These are phyloP conservation scores for Acanthornis magna DNA, from an alignment of 2,797 vertebrate genomes.

Conservation along the genomic window DNA sequence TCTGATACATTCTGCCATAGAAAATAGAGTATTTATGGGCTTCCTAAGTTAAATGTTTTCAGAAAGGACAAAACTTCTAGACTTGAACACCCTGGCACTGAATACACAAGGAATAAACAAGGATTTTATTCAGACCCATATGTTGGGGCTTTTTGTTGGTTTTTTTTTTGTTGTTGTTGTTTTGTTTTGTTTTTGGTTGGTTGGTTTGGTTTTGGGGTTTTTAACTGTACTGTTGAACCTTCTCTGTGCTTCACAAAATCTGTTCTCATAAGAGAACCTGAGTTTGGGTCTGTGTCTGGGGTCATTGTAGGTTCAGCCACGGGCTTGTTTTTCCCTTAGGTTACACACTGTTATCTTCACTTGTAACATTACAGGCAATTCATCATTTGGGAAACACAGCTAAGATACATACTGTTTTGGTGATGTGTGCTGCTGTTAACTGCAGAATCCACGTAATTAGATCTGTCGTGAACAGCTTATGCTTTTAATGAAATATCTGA, in stretches of 20 bases:
- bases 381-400: neutral
- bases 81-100: fast-evolving
- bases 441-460: neutral
- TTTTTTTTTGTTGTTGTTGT: neutral
- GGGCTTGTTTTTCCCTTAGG: neutral
- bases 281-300: neutral
- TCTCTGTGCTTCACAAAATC: neutral
- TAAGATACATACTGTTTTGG: neutral
- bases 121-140: neutral
- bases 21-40: neutral
- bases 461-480: neutral
- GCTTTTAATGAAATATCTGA: neutral
- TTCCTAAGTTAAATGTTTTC: neutral
- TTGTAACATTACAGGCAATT: neutral
- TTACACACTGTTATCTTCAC: neutral
- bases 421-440: neutral
- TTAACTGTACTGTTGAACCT: neutral
- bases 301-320: neutral
- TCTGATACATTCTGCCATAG: neutral
- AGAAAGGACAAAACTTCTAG: neutral
- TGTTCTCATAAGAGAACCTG: neutral
- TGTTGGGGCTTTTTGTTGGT: fast-evolving
- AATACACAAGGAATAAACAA: neutral
- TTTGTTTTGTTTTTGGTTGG: neutral
- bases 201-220: neutral